Evolutionary conservation across 2,888 invertebrate species (phyloP), one percentile per base, ranked within the genome.

Genomic region (Lucinisca nassula): DNA sequence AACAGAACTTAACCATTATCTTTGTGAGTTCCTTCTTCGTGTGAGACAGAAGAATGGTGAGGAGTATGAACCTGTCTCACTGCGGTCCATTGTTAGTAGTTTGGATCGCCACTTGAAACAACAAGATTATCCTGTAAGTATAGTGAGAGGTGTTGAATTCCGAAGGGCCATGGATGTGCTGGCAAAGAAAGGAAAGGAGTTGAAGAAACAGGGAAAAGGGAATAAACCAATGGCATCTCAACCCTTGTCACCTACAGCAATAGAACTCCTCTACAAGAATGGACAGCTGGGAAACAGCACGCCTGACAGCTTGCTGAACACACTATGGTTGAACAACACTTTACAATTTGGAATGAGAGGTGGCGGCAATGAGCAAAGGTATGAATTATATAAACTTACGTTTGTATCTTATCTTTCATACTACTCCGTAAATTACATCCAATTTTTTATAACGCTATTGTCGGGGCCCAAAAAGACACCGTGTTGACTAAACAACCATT

Each of bases 311-410:
- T 37, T 86, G 0, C 27, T 90, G 8, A 87, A 89, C 75, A 85
- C 83, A 10, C 32, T 89, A 21, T 89, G 90, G 90, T 55, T 85
- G 14, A 85, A 85, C 78, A 82, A 86, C 75, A 78, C 70, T 70
- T 49, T 87, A 32, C 61, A 77, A 38, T 90, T 90, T 80, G 87
- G 90, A n/a, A 35, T 87, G 24, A 21, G 81, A 24, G 83, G 87
- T 21, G 55, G 55, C 6, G 55, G 55, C 4, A 55, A 21, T 55
- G 10, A 55, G n/a, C 55, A 55, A 8, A 45, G 45, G 45, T 17
- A 45, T 45, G 45, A 45, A 12, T 45, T 8, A 12, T 45, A 45
- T 45, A 12, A 17, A 8, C 8, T 45, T 12, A 8, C 17, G 45
- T 45, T 12, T 12, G 10, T 45, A 8, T 45, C 17, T 45, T 17